Evolutionary conservation across 2,888 invertebrate genomes (phyloP), one percentile per base, ranked within the genome.

Genomic region (Chrysodeixis includens): DNA sequence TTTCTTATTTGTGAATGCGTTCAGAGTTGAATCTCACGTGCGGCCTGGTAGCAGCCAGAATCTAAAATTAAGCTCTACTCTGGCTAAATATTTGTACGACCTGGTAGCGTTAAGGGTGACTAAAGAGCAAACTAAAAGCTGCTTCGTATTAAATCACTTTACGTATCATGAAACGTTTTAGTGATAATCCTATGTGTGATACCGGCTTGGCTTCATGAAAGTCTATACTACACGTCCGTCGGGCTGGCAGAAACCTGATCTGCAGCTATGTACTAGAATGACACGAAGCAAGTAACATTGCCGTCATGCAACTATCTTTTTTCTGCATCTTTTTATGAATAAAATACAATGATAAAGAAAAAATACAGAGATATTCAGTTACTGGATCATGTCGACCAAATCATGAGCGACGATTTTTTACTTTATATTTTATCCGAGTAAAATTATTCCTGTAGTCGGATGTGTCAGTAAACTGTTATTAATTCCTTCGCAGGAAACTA

Each of bases 171-270:
- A 63, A 64, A 57, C 12, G 56, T 59, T 51, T 59, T 51, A 63
- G 53, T 56, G 49, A 22, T 66, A 26, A 30, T 16, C 22, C 22
- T 46, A 56, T 60, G 62, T 64, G 72, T 59, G 64, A 70, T 76
- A 80, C 83, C 84, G 68, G 79, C 83, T 83, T 78, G 85, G 82
- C 79, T 74, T 79, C 81, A 85, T 82, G 89, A 89, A 89, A 89
- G 86, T 83, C 76, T 78, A 88, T 79, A 87, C 76, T 78, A 88
- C 78, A 87, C 85, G 74, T 83, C 80, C 56, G 71, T 73, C 79
- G 72, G 59, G 55, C 58, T 61, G 49, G 62, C 71, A 72, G 84
- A 80, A 87, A 86, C 83, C 69, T 78, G 84, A 87, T 83, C 79
- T 58, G 68, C 49, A 67, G 56, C 58, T 70, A 51, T 53, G 72